Evolutionary conservation across 2,113 vertebrate species (phyloP).

Genomic region (Choloepus hoffmanni): DNA sequence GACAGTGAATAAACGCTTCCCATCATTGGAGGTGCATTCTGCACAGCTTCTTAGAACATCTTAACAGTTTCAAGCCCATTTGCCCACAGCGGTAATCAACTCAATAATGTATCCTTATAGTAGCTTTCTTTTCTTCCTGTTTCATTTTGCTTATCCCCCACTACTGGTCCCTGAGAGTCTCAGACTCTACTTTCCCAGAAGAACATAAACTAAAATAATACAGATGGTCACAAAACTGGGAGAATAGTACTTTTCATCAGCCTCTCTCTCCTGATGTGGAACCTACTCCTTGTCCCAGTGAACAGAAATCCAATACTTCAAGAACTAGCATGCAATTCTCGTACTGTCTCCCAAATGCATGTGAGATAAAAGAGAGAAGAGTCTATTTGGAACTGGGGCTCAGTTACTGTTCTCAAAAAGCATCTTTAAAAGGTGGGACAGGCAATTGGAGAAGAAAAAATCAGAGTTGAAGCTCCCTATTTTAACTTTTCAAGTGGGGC

Average conservation of each 20-base stretch:
- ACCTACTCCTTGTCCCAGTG: background rate
- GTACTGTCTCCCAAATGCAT: background rate
- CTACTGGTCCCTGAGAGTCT: background rate
- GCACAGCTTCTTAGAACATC: background rate
- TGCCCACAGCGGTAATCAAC: background rate
- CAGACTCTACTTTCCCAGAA: background rate
- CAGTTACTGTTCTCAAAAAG: background rate
- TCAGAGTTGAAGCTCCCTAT: background rate
- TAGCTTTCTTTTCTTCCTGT: background rate
- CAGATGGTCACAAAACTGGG: background rate
- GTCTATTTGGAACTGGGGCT: background rate
- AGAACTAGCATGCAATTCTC: background rate
- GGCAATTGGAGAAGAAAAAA: background rate
- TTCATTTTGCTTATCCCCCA: background rate
- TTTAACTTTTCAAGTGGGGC: background rate
- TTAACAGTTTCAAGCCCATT: background rate
- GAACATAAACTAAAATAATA: background rate
- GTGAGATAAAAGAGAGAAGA: background rate
- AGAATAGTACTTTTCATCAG: background rate
- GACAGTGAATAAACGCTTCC: background rate
- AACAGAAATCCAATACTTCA: background rate
- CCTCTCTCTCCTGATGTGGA: background rate
- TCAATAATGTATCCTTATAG: background rate
- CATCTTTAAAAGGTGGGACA: background rate
- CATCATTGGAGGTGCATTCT: background rate